Percentiles rank a stretch among this genome's conserved stretches.
phyloP scores from a whole-genome alignment of 1,140 invertebrate genomes.

The Cydia splendana region DNA sequence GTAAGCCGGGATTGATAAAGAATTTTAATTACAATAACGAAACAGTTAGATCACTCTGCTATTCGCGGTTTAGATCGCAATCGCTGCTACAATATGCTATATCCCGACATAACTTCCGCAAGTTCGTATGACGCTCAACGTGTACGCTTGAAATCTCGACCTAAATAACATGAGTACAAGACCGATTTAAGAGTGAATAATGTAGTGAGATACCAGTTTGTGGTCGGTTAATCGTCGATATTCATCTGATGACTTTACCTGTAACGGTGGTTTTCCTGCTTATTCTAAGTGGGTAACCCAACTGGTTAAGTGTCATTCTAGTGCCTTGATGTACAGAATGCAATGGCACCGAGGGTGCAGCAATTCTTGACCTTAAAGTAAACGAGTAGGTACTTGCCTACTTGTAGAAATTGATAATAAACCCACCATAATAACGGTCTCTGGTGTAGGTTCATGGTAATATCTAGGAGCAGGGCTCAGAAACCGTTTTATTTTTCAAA shows the following conservation, averaged over 20 bases:
- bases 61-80: constrained; percentile 17
- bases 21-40: constrained; percentile 32
- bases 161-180: background rate
- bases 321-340: background rate
- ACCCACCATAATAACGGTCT: too few species aligned
- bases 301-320: constrained; percentile 9
- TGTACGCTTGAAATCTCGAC: background rate
- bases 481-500: too few species aligned
- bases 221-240: background rate
- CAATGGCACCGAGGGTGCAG: background rate
- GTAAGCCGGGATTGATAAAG: constrained; percentile 23
- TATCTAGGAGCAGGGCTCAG: too few species aligned
- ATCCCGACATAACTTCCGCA: background rate
- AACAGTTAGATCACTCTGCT: constrained; percentile 28
- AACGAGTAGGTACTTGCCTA: background rate
- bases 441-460: too few species aligned
- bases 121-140: background rate
- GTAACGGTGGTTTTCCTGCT: constrained; percentile 25
- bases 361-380: background rate
- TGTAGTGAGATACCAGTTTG: constrained; percentile 5
- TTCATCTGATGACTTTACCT: constrained; percentile 21
- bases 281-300: constrained; percentile 13
- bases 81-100: constrained; percentile 19
- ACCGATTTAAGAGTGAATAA: background rate
- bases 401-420: background rate